These are phyloP conservation scores for Drosophila nebulosa DNA, from an alignment of 1,140 invertebrate genomes.

Conservation along the genomic window DNA sequence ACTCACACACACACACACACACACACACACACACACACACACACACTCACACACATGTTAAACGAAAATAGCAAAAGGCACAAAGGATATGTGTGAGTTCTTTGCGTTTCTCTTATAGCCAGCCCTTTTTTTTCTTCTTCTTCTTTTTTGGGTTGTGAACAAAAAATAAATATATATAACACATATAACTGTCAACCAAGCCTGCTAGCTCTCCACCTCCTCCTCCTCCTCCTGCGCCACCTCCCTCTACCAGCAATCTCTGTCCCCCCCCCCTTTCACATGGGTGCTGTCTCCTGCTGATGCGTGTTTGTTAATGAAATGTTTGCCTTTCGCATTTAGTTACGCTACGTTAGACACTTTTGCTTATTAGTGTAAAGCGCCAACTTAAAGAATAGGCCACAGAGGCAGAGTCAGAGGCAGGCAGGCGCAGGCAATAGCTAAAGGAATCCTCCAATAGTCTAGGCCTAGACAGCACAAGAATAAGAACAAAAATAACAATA, in stretches of 20 bases:
- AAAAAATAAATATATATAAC: constrained; percentile 56
- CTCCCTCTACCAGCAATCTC: too few species aligned
- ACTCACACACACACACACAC: constrained; percentile 28
- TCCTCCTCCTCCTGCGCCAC: too few species aligned
- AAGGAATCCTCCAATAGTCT: constrained; percentile 2
- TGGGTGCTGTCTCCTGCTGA: constrained; percentile 12
- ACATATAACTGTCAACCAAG: constrained; percentile 71
- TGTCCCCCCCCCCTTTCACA: neutral
- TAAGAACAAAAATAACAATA: constrained; percentile 11
- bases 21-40: constrained; percentile 9
- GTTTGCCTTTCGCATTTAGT: constrained; percentile 76
- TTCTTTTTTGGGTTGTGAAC: neutral
- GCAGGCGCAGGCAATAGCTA: neutral
- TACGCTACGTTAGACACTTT: constrained; percentile 77
- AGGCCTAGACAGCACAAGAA: constrained; percentile 52
- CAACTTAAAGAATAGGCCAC: constrained; percentile 50
- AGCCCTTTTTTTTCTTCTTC: constrained; percentile 35
- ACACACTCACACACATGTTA: constrained; percentile 12
- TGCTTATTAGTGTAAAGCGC: constrained; percentile 76
- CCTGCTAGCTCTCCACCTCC: neutral
- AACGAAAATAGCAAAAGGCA: constrained; percentile 46
- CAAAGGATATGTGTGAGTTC: constrained; percentile 20
- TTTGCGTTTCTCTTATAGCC: constrained; percentile 7
- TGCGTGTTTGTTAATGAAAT: constrained; percentile 78
- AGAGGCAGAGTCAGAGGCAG: neutral